Base-by-base conservation (phyloP, 1,140 invertebrate genomes). In the Drosophila obscura region DNA sequence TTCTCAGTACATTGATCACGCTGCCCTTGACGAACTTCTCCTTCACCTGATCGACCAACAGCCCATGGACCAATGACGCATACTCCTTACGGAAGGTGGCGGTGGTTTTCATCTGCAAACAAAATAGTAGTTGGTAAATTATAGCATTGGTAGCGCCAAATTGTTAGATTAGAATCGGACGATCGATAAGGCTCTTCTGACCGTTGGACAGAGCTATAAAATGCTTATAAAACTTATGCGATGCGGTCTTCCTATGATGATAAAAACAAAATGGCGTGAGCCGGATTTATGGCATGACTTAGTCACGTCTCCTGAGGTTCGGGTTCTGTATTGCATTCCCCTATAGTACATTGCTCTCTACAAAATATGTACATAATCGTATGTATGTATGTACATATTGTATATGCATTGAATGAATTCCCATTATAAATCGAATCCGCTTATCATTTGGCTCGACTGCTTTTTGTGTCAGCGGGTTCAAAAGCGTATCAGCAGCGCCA, bases 31-130 rank as follows among this genome's bases (percentile, higher is more conserved):
- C 82, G 58, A 96, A 94, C 6, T 94, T 93, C 0, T 92, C 91
- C 77, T 94, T 94, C 65, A 96, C 95, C 24, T 95, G 94, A 11
- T 92, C 92, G 0, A 96, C 95, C 77, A 94, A 83, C 11, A 96
- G 77, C 46, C 94, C 94, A 24, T 94, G 92, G 9, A 97, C 75
- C 0, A 96, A 77, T 1, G 92, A 72, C 0, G 94, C 93, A 76
- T 97, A 93, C 65, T 96, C 96, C 5, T 94, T 93, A 80, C 94
- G 96, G 83, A 97, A 97, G 31, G 94, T 94, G 2, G 95, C 95
- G 13, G 95, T 92, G 74, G 95, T 93, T 83, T 94, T 94, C 95
- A 97, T 96, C 94, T 96, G 43, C 2, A 72, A 55, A 50, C 19
- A 19, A 19, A 19, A 15, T 43, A 39, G 43, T 22, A 22, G 1